Evolutionary conservation across 2,113 vertebrate species (phyloP).

Genomic region (Trichomycterus rosablanca): DNA sequence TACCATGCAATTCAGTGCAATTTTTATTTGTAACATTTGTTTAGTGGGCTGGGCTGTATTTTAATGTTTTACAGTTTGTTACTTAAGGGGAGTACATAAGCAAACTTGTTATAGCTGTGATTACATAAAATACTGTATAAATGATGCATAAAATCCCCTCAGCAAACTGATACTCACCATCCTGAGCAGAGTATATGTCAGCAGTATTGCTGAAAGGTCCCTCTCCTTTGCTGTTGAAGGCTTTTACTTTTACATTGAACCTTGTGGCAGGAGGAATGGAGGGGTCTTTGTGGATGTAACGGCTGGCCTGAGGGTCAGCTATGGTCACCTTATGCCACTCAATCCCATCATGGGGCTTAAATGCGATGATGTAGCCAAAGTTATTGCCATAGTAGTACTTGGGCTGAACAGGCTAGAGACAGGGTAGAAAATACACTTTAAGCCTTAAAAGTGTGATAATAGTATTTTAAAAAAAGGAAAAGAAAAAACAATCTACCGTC

Average conservation of each 20-base stretch:
- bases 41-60: no score
- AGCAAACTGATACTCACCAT: constrained; percentile 81
- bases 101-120: no score
- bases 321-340: constrained; percentile 89
- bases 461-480: constrained; percentile 11
- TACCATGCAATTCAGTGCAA: no score
- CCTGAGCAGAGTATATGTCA: constrained; percentile 81
- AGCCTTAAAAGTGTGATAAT: neutral
- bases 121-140: no score
- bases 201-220: constrained; percentile 87
- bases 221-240: constrained; percentile 87
- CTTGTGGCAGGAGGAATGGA: constrained; percentile 75
- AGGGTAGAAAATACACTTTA: neutral
- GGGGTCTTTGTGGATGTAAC: constrained; percentile 88
- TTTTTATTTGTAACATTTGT: no score
- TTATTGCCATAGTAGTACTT: constrained; percentile 91
- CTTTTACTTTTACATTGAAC: constrained; percentile 93
- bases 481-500: constrained; percentile 68
- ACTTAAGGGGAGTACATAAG: no score
- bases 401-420: constrained; percentile 80
- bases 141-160: no score
- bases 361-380: constrained; percentile 93
- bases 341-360: constrained; percentile 72
- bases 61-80: no score
- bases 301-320: constrained; percentile 76